A percentile compares a stretch with the other conserved stretches of the same genome.
These are phyloP conservation scores for Bombyx mori DNA, from an alignment of 1,140 invertebrate genomes.

Conservation along the genomic window DNA sequence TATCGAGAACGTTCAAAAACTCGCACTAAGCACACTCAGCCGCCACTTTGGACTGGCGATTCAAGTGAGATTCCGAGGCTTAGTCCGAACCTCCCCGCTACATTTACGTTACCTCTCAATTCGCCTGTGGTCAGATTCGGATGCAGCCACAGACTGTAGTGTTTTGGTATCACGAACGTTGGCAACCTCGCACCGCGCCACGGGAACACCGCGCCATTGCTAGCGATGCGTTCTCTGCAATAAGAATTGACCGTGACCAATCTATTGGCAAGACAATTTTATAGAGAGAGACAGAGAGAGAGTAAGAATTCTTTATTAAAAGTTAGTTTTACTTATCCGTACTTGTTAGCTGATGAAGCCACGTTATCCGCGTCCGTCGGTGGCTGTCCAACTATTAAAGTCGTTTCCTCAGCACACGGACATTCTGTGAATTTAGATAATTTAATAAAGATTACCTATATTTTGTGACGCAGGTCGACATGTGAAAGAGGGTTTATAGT, in stretches of 20 bases:
- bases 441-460: too few species aligned
- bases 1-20: too few species aligned
- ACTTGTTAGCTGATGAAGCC: slow-evolving; percentile 42
- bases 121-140: slow-evolving; percentile 93
- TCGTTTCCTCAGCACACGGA: slow-evolving; percentile 35
- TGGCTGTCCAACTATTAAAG: slow-evolving; percentile 33
- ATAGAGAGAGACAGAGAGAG: not conserved
- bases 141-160: slow-evolving; percentile 92
- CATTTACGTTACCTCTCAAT: slow-evolving; percentile 79
- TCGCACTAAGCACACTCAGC: too few species aligned
- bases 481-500: too few species aligned
- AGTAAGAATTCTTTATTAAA: too few species aligned
- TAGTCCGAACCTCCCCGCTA: too few species aligned
- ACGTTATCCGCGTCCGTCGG: slow-evolving; percentile 41
- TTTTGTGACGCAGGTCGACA: too few species aligned
- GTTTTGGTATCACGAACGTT: slow-evolving; percentile 81
- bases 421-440: slow-evolving; percentile 31
- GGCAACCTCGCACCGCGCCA: slow-evolving; percentile 88
- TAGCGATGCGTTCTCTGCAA: slow-evolving; percentile 77
- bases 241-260: not conserved
- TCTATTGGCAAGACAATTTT: not conserved
- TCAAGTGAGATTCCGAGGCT: too few species aligned
- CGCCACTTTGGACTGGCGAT: too few species aligned
- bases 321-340: too few species aligned
- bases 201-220: slow-evolving; percentile 86